A percentile compares a stretch with the other conserved stretches of the same genome.
Evolutionary conservation across 1,140 invertebrate genomes (phyloP).

Genomic region (Atta colombica): DNA sequence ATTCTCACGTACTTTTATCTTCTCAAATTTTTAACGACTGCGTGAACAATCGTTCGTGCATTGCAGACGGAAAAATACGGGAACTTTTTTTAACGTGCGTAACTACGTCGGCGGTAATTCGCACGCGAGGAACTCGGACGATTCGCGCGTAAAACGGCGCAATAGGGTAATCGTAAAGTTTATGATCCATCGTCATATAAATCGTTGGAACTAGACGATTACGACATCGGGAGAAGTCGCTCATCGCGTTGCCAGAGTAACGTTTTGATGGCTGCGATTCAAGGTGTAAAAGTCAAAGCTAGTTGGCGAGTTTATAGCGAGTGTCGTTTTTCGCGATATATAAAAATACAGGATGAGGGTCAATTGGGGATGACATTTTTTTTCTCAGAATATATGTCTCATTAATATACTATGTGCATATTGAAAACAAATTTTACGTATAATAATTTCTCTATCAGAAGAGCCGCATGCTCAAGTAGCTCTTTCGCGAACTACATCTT

Average conservation of each 20-base stretch:
- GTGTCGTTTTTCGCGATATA: not conserved
- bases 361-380: not conserved
- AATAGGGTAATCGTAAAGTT: conserved; percentile 42
- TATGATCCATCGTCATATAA: conserved; percentile 16
- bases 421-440: not conserved
- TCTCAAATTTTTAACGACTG: not conserved
- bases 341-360: not conserved
- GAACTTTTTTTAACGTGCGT: conserved; percentile 1
- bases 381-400: not conserved
- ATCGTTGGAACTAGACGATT: not conserved
- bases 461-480: not conserved
- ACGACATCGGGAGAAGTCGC: conserved; percentile 33
- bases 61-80: not conserved
- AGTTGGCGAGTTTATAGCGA: conserved; percentile 23
- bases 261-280: conserved; percentile 22
- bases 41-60: conserved; percentile 2
- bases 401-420: not conserved
- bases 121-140: conserved; percentile 5
- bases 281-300: conserved; percentile 28
- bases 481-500: not conserved
- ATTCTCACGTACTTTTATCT: not conserved
- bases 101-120: conserved; percentile 19
- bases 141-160: not conserved
- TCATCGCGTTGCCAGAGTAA: conserved; percentile 8
- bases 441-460: not conserved